phyloP scores from a whole-genome alignment of 2,888 invertebrate genomes.

The Himalopsyche kuldschensis region DNA sequence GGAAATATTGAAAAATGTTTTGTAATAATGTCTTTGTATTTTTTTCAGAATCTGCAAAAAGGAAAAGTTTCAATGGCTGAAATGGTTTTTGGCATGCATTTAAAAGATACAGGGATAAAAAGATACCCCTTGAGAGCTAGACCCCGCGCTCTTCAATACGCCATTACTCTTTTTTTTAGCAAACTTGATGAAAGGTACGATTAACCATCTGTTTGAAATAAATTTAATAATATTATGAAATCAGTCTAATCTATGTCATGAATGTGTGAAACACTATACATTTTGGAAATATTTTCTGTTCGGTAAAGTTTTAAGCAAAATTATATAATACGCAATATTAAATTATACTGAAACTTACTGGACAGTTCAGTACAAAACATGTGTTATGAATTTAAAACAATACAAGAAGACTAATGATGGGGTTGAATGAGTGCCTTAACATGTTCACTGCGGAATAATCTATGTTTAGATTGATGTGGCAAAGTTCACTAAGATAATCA shows the following conservation, averaged over 20 bases:
- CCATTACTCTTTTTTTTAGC: conserved; percentile 83
- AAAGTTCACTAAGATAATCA: no score
- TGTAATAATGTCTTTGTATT: background rate
- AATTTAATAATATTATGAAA: no score
- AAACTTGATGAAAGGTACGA: conserved; percentile 75
- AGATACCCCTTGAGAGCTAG: conserved; percentile 82
- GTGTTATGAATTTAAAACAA: no score
- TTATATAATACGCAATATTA: no score
- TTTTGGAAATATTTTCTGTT: background rate
- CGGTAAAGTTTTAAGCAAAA: background rate
- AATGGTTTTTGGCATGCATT: conserved; percentile 88
- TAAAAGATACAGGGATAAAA: conserved; percentile 88
- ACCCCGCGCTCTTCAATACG: conserved; percentile 85
- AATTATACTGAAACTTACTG: no score
- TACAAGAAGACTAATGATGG: no score
- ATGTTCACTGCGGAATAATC: no score
- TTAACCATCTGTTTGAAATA: background rate
- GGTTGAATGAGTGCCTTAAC: no score
- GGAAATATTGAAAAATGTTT: no score
- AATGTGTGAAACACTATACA: background rate
- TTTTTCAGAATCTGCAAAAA: conserved; percentile 73
- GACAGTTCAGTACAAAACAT: no score
- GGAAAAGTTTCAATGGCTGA: conserved; percentile 84
- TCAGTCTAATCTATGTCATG: background rate
- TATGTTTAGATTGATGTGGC: no score